These are phyloP conservation scores for Candoia aspera DNA, from an alignment of 2,113 vertebrate genomes.

Conservation along the genomic window DNA sequence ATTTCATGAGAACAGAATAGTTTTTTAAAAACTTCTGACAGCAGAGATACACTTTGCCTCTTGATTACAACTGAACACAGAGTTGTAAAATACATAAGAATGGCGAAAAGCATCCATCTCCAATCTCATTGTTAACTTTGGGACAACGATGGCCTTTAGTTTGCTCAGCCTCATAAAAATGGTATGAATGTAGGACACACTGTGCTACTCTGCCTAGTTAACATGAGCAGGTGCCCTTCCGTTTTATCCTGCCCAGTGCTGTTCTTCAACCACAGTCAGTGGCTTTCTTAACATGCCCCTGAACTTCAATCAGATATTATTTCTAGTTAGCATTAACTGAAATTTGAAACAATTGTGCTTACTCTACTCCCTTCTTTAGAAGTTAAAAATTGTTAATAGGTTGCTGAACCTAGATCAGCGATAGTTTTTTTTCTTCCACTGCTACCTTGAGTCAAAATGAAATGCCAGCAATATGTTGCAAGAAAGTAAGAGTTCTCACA, in stretches of 20 bases:
- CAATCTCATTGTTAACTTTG: background rate
- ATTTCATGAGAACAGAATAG: too few species aligned
- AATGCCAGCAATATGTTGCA: accelerated
- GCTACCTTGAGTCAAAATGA: background rate
- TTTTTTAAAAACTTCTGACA: background rate
- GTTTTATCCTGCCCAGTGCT: background rate
- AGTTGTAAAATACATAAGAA: background rate
- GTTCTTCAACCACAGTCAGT: background rate
- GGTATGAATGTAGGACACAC: background rate
- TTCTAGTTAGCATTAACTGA: background rate
- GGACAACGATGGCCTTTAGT: background rate
- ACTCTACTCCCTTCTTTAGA: background rate
- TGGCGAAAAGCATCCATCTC: too few species aligned
- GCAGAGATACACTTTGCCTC: background rate
- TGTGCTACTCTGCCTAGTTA: background rate
- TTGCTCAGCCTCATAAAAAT: background rate
- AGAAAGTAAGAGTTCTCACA: constrained; percentile 18
- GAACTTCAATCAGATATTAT: background rate
- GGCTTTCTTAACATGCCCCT: background rate
- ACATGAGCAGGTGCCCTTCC: background rate
- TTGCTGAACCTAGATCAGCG: background rate
- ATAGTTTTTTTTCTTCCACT: background rate
- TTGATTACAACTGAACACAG: background rate
- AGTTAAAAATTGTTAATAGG: background rate
- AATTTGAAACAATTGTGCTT: background rate